Evolutionary conservation across 2,888 invertebrate species (phyloP).

Genomic region (Cephus sareptanus): DNA sequence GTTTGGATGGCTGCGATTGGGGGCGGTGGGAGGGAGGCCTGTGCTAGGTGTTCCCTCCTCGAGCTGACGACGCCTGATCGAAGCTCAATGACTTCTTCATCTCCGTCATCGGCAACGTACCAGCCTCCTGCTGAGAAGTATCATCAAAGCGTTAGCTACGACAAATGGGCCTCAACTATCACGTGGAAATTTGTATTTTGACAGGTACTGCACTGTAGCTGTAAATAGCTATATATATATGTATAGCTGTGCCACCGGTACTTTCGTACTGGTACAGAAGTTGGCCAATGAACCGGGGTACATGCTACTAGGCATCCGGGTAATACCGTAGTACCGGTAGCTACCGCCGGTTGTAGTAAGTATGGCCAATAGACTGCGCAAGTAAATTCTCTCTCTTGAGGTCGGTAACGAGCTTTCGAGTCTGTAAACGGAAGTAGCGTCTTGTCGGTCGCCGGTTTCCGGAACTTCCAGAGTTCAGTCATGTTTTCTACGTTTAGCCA

Average conservation of each 20-base stretch:
- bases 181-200: not conserved
- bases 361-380: not conserved
- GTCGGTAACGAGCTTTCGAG: not conserved
- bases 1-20: conserved; percentile 52
- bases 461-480: not conserved
- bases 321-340: not conserved
- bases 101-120: conserved; percentile 75
- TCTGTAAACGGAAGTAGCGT: not conserved
- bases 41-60: conserved; percentile 65
- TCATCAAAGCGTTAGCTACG: conserved; percentile 45
- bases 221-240: not conserved
- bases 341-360: not conserved
- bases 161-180: conserved; percentile 15
- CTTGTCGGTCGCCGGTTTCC: not conserved
- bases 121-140: conserved; percentile 69
- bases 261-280: not conserved
- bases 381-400: not conserved
- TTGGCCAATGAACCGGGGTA: not conserved
- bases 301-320: not conserved
- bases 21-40: conserved; percentile 58
- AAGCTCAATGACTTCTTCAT: conserved; percentile 74
- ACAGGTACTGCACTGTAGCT: not conserved
- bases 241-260: not conserved
- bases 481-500: not conserved
- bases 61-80: conserved; percentile 68